Percentiles rank a stretch among this genome's conserved stretches.
Conservation (phyloP, 2,888 invertebrate genomes). For the Luffia ferchaultella region DNA sequence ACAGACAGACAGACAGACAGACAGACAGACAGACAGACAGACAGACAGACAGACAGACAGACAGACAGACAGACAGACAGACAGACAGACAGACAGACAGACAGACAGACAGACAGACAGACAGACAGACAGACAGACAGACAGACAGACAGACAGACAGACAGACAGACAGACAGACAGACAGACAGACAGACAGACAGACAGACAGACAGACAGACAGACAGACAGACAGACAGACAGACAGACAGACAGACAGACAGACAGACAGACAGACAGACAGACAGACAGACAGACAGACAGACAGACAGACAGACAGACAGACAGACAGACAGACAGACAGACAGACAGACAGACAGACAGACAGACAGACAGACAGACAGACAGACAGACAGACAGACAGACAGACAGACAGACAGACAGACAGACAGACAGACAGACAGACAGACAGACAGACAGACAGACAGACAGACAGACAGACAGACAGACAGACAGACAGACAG, state of each 20-base stretch:
- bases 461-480: slow-evolving; percentile 14
- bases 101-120: slow-evolving; percentile 12
- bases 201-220: slow-evolving; percentile 17
- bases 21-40: slow-evolving; percentile 17
- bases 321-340: slow-evolving; percentile 17
- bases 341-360: slow-evolving; percentile 10
- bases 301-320: slow-evolving; percentile 17
- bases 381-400: slow-evolving; percentile 17
- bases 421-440: slow-evolving; percentile 13
- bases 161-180: slow-evolving; percentile 11
- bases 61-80: slow-evolving; percentile 12
- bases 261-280: slow-evolving; percentile 17
- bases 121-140: slow-evolving; percentile 11
- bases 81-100: slow-evolving; percentile 12
- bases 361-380: slow-evolving; percentile 13
- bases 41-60: slow-evolving; percentile 13
- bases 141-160: slow-evolving; percentile 11
- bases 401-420: slow-evolving; percentile 9
- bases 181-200: slow-evolving; percentile 12
- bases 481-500: slow-evolving; percentile 13
- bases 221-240: slow-evolving; percentile 17
- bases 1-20: slow-evolving; percentile 17
- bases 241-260: slow-evolving; percentile 17
- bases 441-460: slow-evolving; percentile 15
- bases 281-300: slow-evolving; percentile 17